These are phyloP conservation scores for Seira ritae DNA, from an alignment of 2,888 invertebrate species.

Conservation along the genomic window DNA sequence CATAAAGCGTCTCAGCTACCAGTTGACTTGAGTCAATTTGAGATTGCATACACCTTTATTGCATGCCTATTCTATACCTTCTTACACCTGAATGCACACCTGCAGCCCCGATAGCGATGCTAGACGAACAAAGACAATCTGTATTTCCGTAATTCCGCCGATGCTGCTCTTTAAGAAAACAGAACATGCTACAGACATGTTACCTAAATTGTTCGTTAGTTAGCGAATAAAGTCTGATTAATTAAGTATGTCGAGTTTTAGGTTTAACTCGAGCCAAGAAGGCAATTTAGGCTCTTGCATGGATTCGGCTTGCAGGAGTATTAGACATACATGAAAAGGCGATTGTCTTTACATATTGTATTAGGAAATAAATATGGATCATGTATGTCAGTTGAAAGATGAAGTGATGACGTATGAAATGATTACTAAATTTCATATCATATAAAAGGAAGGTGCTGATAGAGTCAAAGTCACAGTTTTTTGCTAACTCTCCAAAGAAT, in stretches of 20 bases:
- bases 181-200: neutral
- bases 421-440: conserved; percentile 8
- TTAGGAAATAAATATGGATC: conserved; percentile 1
- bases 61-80: no score
- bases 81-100: no score
- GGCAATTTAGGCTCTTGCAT: no score
- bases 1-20: no score
- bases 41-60: no score
- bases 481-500: neutral
- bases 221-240: neutral
- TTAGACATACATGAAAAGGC: no score
- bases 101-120: neutral
- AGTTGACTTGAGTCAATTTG: no score
- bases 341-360: neutral
- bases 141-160: conserved; percentile 35
- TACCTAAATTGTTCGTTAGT: no score
- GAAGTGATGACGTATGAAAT: neutral
- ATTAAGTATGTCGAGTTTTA: neutral
- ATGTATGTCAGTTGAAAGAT: neutral
- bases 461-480: conserved; percentile 30
- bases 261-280: no score
- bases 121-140: no score
- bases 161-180: neutral
- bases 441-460: conserved; percentile 26
- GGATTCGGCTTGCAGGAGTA: no score